These are phyloP conservation scores for Sparus aurata DNA, from an alignment of 2,797 vertebrate species.

Conservation along the genomic window DNA sequence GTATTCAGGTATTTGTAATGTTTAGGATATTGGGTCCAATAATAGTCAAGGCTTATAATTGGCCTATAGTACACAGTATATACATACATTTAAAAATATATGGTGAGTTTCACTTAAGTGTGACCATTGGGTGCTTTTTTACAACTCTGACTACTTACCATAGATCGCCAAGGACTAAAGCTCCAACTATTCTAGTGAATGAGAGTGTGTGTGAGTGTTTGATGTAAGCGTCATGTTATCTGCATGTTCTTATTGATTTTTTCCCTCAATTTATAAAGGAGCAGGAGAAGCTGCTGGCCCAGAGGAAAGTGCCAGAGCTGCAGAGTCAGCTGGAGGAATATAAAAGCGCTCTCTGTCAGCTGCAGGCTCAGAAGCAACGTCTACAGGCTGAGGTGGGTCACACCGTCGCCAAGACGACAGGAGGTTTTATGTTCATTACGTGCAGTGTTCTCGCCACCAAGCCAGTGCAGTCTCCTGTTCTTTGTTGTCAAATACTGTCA, in stretches of 20 bases:
- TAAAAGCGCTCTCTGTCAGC: constrained; percentile 91
- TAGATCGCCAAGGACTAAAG: neutral
- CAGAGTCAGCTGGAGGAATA: constrained; percentile 92
- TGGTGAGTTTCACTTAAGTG: no score
- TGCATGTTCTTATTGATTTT: no score
- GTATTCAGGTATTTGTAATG: no score
- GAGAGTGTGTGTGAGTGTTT: neutral
- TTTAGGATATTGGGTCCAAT: no score
- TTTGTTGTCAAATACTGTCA: neutral
- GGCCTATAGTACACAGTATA: no score
- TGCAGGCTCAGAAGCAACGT: constrained; percentile 90
- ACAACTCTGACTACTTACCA: no score
- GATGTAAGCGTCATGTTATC: neutral
- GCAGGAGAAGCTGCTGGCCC: constrained; percentile 90
- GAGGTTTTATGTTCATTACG: neutral
- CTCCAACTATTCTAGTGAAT: no score
- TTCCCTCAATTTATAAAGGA: constrained; percentile 71
- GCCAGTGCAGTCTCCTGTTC: neutral
- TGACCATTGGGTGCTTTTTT: no score
- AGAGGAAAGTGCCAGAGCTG: constrained; percentile 88
- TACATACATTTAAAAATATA: no score
- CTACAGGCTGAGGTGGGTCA: constrained; percentile 91
- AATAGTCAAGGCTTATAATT: no score
- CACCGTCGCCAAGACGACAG: constrained; percentile 60
- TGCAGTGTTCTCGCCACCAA: neutral